phyloP scores from a whole-genome alignment of 2,888 invertebrate genomes.

The Drosophila pseudotakahashii region DNA sequence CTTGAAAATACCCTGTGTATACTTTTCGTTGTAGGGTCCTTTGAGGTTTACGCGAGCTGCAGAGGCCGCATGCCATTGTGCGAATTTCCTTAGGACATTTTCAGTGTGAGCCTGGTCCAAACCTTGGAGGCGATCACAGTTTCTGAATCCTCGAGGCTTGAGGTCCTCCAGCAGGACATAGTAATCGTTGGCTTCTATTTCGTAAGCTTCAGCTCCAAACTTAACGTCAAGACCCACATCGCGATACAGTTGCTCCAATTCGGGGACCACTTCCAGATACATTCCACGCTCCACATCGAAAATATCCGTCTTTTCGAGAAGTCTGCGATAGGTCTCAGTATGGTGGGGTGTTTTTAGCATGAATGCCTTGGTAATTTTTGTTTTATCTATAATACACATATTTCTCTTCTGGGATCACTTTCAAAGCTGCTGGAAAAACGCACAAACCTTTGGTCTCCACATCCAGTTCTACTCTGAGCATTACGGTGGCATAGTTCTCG shows the following conservation, averaged over 20 bases:
- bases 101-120: slow-evolving; percentile 71
- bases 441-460: slow-evolving; percentile 66
- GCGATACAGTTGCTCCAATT: slow-evolving; percentile 70
- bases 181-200: slow-evolving; percentile 21
- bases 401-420: too few species aligned
- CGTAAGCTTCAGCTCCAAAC: slow-evolving; percentile 59
- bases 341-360: slow-evolving; percentile 64
- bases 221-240: slow-evolving; percentile 55
- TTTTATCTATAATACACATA: neutral
- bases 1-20: slow-evolving; percentile 16
- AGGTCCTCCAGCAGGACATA: slow-evolving; percentile 76
- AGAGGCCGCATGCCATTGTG: slow-evolving; percentile 82
- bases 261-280: slow-evolving; percentile 67
- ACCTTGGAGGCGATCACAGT: slow-evolving; percentile 73
- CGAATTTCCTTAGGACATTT: slow-evolving; percentile 71
- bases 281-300: slow-evolving; percentile 71
- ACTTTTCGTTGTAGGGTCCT: slow-evolving; percentile 48
- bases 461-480: slow-evolving; percentile 71
- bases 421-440: neutral
- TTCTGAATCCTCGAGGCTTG: slow-evolving; percentile 61
- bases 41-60: slow-evolving; percentile 65
- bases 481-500: slow-evolving; percentile 80
- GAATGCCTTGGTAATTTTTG: slow-evolving; percentile 17
- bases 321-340: slow-evolving; percentile 31
- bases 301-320: slow-evolving; percentile 53